A percentile compares a stretch with the other conserved stretches of the same genome.
phyloP scores from a whole-genome alignment of 2,888 invertebrate species.

The Drosophila kanekoi region DNA sequence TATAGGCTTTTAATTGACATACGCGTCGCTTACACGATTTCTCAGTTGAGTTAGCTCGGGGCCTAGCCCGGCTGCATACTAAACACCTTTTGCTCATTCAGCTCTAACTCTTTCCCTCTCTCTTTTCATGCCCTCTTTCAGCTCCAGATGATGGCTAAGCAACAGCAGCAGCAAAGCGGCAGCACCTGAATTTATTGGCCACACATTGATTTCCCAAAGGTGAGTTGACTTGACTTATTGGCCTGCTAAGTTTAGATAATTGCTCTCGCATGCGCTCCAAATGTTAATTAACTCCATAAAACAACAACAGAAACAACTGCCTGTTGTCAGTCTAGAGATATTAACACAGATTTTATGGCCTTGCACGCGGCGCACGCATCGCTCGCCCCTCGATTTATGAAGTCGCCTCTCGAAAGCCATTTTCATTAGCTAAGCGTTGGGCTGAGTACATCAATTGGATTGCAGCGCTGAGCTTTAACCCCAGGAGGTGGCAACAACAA shows the following conservation, averaged over 20 bases:
- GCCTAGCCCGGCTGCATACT: conserved; percentile 63
- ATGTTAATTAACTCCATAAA: conserved; percentile 63
- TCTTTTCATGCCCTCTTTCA: conserved; percentile 29
- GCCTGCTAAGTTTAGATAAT: conserved; percentile 64
- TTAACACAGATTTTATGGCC: conserved; percentile 73
- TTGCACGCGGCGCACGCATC: conserved; percentile 37
- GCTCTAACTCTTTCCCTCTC: conserved; percentile 11
- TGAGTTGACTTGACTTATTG: conserved; percentile 70
- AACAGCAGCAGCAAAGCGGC: conserved; percentile 18
- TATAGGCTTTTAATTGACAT: conserved; percentile 79
- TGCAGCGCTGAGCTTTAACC: conserved; percentile 48
- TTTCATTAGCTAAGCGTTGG: conserved; percentile 53
- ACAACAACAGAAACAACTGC: conserved; percentile 5
- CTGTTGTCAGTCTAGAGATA: conserved; percentile 44
- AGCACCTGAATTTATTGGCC: conserved; percentile 65
- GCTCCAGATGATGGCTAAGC: conserved; percentile 47
- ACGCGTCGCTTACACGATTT: conserved; percentile 74
- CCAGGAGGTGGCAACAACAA: conserved; percentile 6
- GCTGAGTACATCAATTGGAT: conserved; percentile 36
- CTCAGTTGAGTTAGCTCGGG: conserved; percentile 55
- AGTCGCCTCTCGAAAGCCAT: conserved; percentile 31
- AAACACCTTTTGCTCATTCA: conserved; percentile 40
- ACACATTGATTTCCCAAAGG: conserved; percentile 49
- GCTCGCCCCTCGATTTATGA: conserved; percentile 5
- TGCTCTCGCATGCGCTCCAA: conserved; percentile 58